Evolutionary conservation across 2,797 vertebrate genomes (phyloP).

Genomic region (Crocidura indochinensis): DNA sequence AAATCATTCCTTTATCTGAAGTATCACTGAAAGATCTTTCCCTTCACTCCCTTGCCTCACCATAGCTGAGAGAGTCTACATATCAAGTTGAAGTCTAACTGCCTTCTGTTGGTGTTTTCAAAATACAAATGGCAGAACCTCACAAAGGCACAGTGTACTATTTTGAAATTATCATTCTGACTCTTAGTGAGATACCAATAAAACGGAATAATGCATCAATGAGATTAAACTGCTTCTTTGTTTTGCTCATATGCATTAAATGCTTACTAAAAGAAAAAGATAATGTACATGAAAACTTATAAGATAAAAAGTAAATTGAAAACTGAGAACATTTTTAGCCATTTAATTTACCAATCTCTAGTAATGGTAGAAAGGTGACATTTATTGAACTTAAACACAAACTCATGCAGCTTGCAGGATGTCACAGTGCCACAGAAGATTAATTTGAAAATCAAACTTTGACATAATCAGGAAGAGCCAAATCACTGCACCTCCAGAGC

Average conservation of each 20-base stretch:
- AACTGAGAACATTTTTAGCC: constrained; percentile 27
- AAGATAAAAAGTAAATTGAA: constrained; percentile 23
- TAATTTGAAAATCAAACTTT: background rate
- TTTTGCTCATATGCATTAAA: background rate
- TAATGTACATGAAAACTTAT: background rate
- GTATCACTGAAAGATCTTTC: background rate
- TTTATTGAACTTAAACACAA: background rate
- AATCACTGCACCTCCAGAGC: background rate
- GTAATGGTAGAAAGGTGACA: background rate
- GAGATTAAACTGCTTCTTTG: constrained; percentile 5
- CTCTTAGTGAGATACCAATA: background rate
- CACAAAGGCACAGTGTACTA: background rate
- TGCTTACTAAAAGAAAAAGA: constrained; percentile 37
- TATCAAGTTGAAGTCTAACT: background rate
- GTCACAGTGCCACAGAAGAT: background rate
- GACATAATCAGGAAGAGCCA: background rate
- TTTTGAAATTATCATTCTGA: background rate
- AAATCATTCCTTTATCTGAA: background rate
- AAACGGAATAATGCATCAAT: constrained; percentile 1
- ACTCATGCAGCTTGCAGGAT: background rate
- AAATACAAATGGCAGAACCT: background rate
- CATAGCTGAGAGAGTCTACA: background rate
- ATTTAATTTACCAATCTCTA: background rate
- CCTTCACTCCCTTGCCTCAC: background rate
- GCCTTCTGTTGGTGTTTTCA: constrained; percentile 3